Evolutionary conservation across 2,888 invertebrate genomes (phyloP).

Genomic region (Emmelina monodactyla): DNA sequence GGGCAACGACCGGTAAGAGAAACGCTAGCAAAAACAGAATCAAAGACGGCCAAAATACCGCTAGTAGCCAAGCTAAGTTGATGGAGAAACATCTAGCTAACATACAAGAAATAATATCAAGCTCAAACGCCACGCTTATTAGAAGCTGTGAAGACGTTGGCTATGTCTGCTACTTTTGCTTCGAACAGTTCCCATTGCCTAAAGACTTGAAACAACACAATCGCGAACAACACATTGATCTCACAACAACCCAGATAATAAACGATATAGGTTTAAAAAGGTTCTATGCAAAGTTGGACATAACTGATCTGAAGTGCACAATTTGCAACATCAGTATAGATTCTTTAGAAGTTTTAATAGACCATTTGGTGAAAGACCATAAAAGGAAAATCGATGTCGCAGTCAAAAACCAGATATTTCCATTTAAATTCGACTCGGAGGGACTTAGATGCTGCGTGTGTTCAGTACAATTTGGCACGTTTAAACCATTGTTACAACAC

Average conservation of each 20-base stretch:
- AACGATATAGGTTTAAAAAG: constrained; percentile 24
- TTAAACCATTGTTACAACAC: constrained; percentile 25
- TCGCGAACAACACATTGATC: constrained; percentile 19
- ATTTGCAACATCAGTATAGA: constrained; percentile 7
- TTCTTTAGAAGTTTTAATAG: constrained; percentile 6
- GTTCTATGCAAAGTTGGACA: constrained; percentile 30
- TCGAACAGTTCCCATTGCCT: constrained; percentile 20
- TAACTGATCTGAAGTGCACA: constrained; percentile 19
- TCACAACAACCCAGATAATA: constrained; percentile 23
- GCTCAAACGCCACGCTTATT: constrained; percentile 36
- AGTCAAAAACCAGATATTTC: constrained; percentile 25
- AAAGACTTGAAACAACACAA: constrained; percentile 29
- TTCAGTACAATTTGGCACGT: constrained; percentile 15
- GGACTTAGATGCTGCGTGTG: constrained; percentile 20
- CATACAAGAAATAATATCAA: constrained; percentile 24
- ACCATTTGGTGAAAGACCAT: constrained; percentile 16
- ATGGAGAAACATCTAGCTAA: constrained; percentile 27
- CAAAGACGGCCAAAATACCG: no score
- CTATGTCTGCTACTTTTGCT: constrained; percentile 29
- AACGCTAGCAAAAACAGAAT: no score
- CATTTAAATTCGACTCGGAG: constrained; percentile 27
- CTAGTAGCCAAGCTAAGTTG: no score
- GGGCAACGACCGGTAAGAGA: no score
- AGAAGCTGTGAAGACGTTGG: constrained; percentile 25
- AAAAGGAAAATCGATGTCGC: constrained; percentile 19